A percentile compares a stretch with the other conserved stretches of the same genome.
These are phyloP conservation scores for Drosophila neocordata DNA, from an alignment of 1,140 invertebrate species.

Conservation along the genomic window DNA sequence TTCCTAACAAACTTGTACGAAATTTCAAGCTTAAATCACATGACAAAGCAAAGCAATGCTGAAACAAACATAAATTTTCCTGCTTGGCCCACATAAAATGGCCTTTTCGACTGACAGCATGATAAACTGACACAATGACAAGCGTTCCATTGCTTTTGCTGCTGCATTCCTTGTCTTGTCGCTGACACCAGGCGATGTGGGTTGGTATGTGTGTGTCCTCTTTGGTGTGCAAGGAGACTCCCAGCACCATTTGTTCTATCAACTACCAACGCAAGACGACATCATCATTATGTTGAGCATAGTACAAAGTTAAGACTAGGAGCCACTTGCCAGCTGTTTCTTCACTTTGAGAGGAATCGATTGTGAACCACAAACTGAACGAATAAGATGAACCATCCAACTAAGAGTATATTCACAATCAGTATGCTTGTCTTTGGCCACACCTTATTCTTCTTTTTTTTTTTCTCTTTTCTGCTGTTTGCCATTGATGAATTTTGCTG, in stretches of 20 bases:
- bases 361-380: slow-evolving; percentile 43
- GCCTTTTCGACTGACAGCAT: slow-evolving; percentile 22
- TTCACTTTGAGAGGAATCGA: slow-evolving; percentile 9
- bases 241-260: neutral
- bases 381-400: slow-evolving; percentile 3
- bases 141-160: slow-evolving; percentile 18
- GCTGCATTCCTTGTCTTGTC: slow-evolving; percentile 16
- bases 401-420: slow-evolving; percentile 36
- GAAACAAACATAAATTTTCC: slow-evolving; percentile 18
- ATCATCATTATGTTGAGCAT: slow-evolving; percentile 43
- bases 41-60: slow-evolving; percentile 4
- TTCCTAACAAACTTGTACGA: neutral
- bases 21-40: slow-evolving; percentile 8
- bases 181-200: slow-evolving; percentile 47
- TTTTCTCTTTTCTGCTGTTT: too few species aligned
- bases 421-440: slow-evolving; percentile 11
- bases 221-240: neutral
- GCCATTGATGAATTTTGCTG: slow-evolving; percentile 34
- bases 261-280: slow-evolving; percentile 35
- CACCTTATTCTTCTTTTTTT: slow-evolving; percentile 27
- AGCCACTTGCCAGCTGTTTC: slow-evolving; percentile 1
- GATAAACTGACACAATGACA: slow-evolving; percentile 21
- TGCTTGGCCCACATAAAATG: slow-evolving; percentile 40
- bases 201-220: slow-evolving; percentile 22
- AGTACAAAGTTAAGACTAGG: neutral